A percentile compares a stretch with the other conserved stretches of the same genome.
Evolutionary conservation across 1,140 invertebrate species (phyloP).

Genomic region (Drosophila eugracilis): DNA sequence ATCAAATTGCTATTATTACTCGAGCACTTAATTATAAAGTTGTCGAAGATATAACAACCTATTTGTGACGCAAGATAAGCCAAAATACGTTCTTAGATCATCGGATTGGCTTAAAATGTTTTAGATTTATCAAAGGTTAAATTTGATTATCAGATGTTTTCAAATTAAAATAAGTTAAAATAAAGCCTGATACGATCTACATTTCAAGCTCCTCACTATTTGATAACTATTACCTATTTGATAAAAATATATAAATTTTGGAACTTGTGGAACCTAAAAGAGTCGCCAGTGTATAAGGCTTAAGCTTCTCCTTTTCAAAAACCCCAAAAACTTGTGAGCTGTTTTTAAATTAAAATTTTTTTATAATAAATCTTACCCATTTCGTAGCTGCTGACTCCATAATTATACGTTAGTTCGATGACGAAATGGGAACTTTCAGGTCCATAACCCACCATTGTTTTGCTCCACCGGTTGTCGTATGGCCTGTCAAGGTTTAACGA

Average conservation of each 20-base stretch:
- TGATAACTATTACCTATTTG: too few relatives aligned
- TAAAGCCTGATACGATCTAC: too few relatives aligned
- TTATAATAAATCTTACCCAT: conserved; percentile 78
- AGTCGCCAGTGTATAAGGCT: too few relatives aligned
- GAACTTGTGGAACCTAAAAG: too few relatives aligned
- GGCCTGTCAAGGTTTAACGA: conserved; percentile 87
- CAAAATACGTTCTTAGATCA: too few relatives aligned
- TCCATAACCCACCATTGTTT: conserved; percentile 99
- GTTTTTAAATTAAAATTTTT: neutral
- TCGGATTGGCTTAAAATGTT: too few relatives aligned
- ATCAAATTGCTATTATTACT: conserved; percentile 23
- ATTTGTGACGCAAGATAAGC: conserved; percentile 2
- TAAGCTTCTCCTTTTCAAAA: too few relatives aligned
- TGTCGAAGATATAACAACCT: conserved; percentile 8
- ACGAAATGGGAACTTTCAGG: conserved; percentile 98
- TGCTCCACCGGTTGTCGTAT: conserved; percentile 99
- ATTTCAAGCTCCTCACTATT: too few relatives aligned
- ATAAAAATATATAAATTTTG: too few relatives aligned
- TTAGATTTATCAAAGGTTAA: neutral
- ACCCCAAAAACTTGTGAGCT: neutral
- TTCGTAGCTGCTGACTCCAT: conserved; percentile 94
- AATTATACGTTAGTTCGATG: conserved; percentile 98
- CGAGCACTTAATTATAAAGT: conserved; percentile 23
- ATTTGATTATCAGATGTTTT: neutral
- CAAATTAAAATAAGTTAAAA: neutral